Evolutionary conservation across 2,113 vertebrate species (phyloP).

Genomic region (Leucoraja erinaceus): DNA sequence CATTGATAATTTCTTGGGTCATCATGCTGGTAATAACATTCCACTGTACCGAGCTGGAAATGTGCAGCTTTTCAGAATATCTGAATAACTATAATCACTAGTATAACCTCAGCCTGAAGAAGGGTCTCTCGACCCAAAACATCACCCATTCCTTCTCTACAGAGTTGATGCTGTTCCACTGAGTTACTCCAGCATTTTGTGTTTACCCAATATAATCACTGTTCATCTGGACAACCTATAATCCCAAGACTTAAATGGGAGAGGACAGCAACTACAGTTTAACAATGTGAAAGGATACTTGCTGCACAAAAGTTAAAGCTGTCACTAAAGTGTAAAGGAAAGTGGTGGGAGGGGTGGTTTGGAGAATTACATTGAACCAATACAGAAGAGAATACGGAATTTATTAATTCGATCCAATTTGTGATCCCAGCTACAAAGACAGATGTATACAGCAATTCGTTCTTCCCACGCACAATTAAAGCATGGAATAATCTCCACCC

Average conservation of each 20-base stretch:
- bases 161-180: too few relatives aligned
- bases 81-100: neutral
- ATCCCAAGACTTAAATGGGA: neutral
- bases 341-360: neutral
- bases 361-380: neutral
- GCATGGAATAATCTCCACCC: too few relatives aligned
- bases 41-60: neutral
- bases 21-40: neutral
- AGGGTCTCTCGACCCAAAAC: too few relatives aligned
- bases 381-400: neutral
- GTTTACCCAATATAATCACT: neutral
- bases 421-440: too few relatives aligned
- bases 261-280: neutral
- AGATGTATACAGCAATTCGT: too few relatives aligned
- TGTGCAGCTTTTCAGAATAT: neutral
- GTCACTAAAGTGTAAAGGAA: neutral
- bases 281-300: neutral
- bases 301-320: neutral
- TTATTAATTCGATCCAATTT: too few relatives aligned
- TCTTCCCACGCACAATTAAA: too few relatives aligned
- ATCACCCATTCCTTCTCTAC: too few relatives aligned
- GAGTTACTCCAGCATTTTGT: too few relatives aligned
- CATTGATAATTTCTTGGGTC: neutral
- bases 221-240: neutral
- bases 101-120: too few relatives aligned